phyloP scores from a whole-genome alignment of 2,797 vertebrate genomes.

The Gastrophryne carolinensis region DNA sequence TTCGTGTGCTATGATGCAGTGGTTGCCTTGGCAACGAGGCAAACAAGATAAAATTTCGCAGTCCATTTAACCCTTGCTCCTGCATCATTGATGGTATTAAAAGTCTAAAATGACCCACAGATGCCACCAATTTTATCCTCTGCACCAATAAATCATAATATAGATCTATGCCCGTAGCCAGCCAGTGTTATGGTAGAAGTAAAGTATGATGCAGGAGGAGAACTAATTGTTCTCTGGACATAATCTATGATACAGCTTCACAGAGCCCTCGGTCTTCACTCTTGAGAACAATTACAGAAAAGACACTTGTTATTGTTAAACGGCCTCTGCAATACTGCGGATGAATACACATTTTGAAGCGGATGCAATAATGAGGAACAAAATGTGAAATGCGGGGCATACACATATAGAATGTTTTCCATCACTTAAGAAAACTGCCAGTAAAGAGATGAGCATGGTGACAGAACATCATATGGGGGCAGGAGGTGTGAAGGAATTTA shows the following conservation, averaged over 20 bases:
- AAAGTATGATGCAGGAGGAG: not conserved
- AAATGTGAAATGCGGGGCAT: conserved; percentile 31
- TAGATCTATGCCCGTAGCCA: no score
- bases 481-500: no score
- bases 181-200: not conserved
- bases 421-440: not conserved
- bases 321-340: no score
- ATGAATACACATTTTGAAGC: no score
- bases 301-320: conserved; percentile 28
- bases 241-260: not conserved
- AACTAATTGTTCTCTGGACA: conserved; percentile 1
- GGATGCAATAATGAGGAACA: conserved; percentile 33
- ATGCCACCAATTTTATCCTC: no score
- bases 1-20: conserved; percentile 38
- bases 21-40: conserved; percentile 46
- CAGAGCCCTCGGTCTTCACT: not conserved
- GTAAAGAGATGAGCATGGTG: not conserved
- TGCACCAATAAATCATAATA: no score
- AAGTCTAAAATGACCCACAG: not conserved
- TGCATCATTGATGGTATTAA: not conserved
- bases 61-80: conserved; percentile 7
- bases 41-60: not conserved
- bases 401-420: not conserved
- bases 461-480: not conserved
- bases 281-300: not conserved